Conservation (phyloP, 2,113 vertebrate genomes). For the Pipra filicauda region DNA sequence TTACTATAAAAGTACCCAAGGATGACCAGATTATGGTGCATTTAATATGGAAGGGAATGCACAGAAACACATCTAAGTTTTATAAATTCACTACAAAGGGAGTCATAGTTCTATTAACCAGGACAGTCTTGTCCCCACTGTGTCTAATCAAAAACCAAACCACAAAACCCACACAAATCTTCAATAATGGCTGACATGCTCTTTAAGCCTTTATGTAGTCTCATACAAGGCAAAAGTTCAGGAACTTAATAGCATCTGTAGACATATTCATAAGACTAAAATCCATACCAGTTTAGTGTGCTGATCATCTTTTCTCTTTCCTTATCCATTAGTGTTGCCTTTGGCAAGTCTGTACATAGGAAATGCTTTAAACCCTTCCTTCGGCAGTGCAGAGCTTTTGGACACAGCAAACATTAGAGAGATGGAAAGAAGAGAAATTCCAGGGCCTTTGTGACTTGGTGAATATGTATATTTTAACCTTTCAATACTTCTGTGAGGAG, state of each 20-base stretch:
- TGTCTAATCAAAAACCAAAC: not conserved
- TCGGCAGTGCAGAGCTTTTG: not conserved
- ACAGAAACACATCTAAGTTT: not conserved
- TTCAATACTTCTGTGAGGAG: not conserved
- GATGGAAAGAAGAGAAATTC: not conserved
- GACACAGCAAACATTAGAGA: not conserved
- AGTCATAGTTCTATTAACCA: not conserved
- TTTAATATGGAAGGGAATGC: not conserved
- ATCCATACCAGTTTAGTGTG: not conserved
- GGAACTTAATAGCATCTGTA: not conserved
- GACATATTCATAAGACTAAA: not conserved
- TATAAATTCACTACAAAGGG: not conserved
- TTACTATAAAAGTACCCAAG: not conserved
- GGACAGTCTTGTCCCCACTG: not conserved
- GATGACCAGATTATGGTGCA: not conserved
- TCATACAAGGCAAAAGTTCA: not conserved
- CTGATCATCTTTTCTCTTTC: not conserved
- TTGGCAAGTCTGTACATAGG: not conserved
- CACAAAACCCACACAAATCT: not conserved
- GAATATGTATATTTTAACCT: not conserved
- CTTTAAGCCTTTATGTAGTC: not conserved
- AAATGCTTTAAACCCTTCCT: not conserved
- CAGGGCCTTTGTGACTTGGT: not conserved
- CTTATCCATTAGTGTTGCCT: not conserved
- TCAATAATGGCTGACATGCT: not conserved